Evolutionary conservation across 2,888 invertebrate species (phyloP), one percentile per base, ranked within the genome.

Genomic region (Linnaemya tessellans): DNA sequence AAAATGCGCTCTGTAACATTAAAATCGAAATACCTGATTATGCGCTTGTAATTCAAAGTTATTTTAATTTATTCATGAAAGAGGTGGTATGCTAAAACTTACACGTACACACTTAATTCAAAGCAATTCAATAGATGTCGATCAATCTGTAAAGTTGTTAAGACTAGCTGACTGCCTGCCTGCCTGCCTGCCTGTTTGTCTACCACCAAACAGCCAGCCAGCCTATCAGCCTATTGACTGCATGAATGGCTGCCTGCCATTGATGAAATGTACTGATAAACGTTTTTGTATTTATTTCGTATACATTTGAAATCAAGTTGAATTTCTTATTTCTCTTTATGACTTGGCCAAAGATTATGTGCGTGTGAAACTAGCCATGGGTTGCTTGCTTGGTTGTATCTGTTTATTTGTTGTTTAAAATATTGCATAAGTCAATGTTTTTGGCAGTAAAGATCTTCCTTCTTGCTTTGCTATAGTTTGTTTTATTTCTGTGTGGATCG

Each of bases 391-490:
- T n/a, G n/a, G n/a, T n/a, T 18, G 35, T 70, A 62, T 80, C 20
- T 54, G 22, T 35, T 70, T 64, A 20, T 54, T 71, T 73, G 38
- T 68, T 46, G 38, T 73, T 80, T 73, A 49, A 60, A 65, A 71
- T 64, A 65, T 82, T 82, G 58, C 82, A 82, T 49, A 82, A 82
- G 56, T 43, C 41, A 51, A 71, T 51, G 30, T 30, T 49, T 71
- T 77, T 71, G 75, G 38, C 75, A 70, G 46, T 58, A 41, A 64
- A 77, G 46, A 82, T 82, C 64, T 77, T 77, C 70, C 62, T 70
- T 46, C 46, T 46, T 46, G 46, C 46, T 56, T n/a, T 64, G 18
- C 11, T 20, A 18, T 30, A 13, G n/a, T 30, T 38, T 35, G 38
- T 51, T 22, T 60, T 62, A 18, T 38, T 49, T 60, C 68, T 25